A percentile compares a stretch with the other conserved stretches of the same genome.
Conservation (phyloP, 2,888 invertebrate genomes). For the Agrenia bidenticulata region DNA sequence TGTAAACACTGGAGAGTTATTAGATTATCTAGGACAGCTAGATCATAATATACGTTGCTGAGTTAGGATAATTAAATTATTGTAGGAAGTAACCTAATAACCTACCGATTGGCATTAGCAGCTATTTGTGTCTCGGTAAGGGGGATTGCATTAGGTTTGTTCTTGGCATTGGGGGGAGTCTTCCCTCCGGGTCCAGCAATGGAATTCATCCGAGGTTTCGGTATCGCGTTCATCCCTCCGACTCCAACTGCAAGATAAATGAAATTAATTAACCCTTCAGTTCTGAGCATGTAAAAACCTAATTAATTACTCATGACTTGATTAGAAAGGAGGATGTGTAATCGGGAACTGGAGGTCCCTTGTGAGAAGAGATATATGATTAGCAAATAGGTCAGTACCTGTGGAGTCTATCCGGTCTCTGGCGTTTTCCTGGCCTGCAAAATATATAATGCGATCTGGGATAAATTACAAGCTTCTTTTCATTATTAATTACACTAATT, state of each 20-base stretch:
- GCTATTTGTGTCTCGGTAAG: slow-evolving; percentile 46
- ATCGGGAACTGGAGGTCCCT: no score
- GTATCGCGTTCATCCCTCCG: slow-evolving; percentile 25
- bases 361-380: slow-evolving; percentile 9
- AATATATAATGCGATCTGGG: slow-evolving; percentile 49
- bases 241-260: slow-evolving; percentile 22
- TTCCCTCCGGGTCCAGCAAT: slow-evolving; percentile 41
- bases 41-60: no score
- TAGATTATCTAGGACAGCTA: no score
- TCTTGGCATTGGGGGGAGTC: slow-evolving; percentile 33
- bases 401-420: slow-evolving; percentile 36
- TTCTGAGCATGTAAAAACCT: no score
- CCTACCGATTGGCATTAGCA: no score
- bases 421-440: slow-evolving; percentile 48
- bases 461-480: slow-evolving; percentile 42
- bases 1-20: no score
- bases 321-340: no score
- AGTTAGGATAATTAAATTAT: no score
- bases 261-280: no score
- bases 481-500: slow-evolving; percentile 1
- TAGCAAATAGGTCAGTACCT: background rate
- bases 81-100: no score
- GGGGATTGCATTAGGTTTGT: slow-evolving; percentile 38
- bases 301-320: no score
- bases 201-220: slow-evolving; percentile 50